phyloP scores from a whole-genome alignment of 2,797 vertebrate genomes.

The Pangasius sanitwongsei region DNA sequence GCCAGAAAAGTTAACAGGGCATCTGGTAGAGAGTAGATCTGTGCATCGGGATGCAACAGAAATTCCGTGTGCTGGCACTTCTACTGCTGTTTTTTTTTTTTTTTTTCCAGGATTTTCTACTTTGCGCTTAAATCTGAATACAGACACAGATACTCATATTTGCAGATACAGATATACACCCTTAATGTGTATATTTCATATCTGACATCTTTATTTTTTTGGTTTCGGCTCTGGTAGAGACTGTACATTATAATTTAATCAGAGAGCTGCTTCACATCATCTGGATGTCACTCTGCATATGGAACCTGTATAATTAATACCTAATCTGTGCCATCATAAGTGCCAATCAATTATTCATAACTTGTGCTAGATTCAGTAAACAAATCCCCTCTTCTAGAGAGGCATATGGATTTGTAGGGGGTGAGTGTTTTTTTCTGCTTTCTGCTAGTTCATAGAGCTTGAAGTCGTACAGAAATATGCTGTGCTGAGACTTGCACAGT shows the following conservation, averaged over 20 bases:
- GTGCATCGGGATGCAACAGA: not conserved
- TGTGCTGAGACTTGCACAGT: not conserved
- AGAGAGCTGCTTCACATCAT: slow-evolving; percentile 6
- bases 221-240: not conserved
- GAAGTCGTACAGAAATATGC: not conserved
- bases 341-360: slow-evolving; percentile 18
- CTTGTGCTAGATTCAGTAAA: slow-evolving; percentile 4
- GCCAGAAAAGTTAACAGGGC: not conserved
- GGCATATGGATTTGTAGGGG: not conserved
- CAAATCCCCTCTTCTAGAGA: not conserved
- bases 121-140: not conserved
- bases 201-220: not conserved
- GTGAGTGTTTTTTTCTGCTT: not conserved
- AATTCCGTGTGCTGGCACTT: not conserved
- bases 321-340: slow-evolving; percentile 10
- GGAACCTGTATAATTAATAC: slow-evolving; percentile 27
- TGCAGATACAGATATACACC: not conserved
- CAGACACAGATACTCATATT: not conserved
- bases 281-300: slow-evolving; percentile 13
- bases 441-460: slow-evolving; percentile 9
- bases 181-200: not conserved
- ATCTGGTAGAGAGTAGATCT: not conserved
- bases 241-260: slow-evolving; percentile 9
- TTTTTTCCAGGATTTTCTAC: no score
- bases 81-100: not conserved